phyloP scores from a whole-genome alignment of 2,113 vertebrate species.

The Melospiza melodia region DNA sequence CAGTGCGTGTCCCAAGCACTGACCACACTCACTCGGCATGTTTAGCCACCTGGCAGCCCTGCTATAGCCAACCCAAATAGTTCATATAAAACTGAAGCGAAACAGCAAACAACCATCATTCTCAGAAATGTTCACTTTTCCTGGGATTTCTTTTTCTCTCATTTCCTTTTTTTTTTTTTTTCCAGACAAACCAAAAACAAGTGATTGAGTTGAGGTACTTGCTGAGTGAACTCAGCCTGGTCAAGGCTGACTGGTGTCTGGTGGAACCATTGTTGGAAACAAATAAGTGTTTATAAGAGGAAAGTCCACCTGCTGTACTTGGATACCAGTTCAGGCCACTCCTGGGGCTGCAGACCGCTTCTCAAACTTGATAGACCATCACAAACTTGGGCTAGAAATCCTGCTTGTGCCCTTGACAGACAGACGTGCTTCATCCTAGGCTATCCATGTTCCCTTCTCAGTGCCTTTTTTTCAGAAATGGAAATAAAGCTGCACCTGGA shows the following conservation, averaged over 20 bases:
- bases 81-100: conserved; percentile 60
- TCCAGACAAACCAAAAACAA: conserved; percentile 59
- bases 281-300: background rate
- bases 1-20: conserved; percentile 56
- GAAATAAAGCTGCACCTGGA: background rate
- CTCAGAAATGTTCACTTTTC: conserved; percentile 68
- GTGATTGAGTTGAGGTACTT: conserved; percentile 30
- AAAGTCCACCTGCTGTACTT: background rate
- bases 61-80: conserved; percentile 69
- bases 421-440: background rate
- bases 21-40: conserved; percentile 69
- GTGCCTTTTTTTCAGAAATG: background rate
- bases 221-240: background rate
- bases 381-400: background rate
- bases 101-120: conserved; percentile 70
- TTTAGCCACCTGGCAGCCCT: conserved; percentile 74
- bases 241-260: conserved; percentile 15
- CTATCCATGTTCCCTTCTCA: background rate
- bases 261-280: conserved; percentile 25
- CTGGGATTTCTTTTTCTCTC: conserved; percentile 58
- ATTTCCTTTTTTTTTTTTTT: background rate
- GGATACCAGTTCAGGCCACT: background rate
- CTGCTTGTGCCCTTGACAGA: background rate
- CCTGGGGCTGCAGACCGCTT: background rate
- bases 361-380: background rate